Evolutionary conservation across 2,113 vertebrate genomes (phyloP).

Genomic region (Lophius piscatorius): DNA sequence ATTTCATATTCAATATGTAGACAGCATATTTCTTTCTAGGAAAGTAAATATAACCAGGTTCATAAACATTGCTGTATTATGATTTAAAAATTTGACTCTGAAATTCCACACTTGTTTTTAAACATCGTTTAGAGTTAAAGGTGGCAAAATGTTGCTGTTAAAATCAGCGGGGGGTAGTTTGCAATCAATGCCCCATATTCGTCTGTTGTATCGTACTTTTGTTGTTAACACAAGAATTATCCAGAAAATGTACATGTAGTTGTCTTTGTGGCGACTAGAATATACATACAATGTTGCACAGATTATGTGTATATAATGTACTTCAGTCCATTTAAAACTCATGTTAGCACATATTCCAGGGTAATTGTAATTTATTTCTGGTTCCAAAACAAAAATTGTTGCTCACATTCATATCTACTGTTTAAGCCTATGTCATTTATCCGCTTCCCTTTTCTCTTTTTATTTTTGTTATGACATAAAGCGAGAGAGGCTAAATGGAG

Average conservation of each 20-base stretch:
- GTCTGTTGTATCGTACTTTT: conserved; percentile 2
- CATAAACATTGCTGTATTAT: too few species aligned
- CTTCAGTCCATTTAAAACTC: not conserved
- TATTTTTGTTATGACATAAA: conserved; percentile 63
- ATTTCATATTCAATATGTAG: too few species aligned
- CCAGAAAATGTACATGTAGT: conserved; percentile 37
- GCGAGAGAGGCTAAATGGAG: conserved; percentile 54
- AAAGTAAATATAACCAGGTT: too few species aligned
- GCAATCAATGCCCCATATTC: too few species aligned
- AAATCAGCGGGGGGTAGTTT: too few species aligned
- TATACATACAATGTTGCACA: conserved; percentile 36
- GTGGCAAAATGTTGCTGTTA: too few species aligned
- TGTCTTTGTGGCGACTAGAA: conserved; percentile 33
- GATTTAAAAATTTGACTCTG: too few species aligned
- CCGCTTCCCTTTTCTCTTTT: conserved; percentile 41
- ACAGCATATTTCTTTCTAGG: too few species aligned
- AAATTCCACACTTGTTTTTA: too few species aligned
- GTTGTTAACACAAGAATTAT: conserved; percentile 21
- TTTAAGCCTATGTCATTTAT: conserved; percentile 29
- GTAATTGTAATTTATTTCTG: conserved; percentile 28
- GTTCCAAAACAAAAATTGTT: conserved; percentile 39
- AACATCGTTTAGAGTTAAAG: too few species aligned
- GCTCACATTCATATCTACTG: conserved; percentile 35
- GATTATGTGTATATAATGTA: too few species aligned
- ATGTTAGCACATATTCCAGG: not conserved